Base-by-base conservation (phyloP, 2,797 vertebrate species). In the Hippoglossus hippoglossus region DNA sequence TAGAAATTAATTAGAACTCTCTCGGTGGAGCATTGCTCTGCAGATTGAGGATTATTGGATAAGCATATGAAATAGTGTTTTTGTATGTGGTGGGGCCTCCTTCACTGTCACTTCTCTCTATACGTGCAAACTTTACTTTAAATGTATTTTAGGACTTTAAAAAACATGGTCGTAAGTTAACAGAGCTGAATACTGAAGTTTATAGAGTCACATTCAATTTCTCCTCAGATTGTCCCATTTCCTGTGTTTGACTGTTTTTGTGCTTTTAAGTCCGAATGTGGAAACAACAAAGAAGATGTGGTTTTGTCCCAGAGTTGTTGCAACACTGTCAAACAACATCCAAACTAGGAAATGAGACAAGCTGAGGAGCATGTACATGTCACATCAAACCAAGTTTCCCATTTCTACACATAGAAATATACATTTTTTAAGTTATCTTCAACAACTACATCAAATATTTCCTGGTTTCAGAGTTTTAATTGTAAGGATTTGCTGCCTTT, bases 1-100 rank as follows among this genome's bases (percentile, higher is more conserved):
- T 86, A 51, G 83, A 82, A 89, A 90, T 90, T 86, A 90, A 93
- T 92, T 88, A 90, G 67, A 87, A 39, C 28, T 83, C 78, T 76
- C 82, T 86, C 65, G 31, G 74, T 62, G 62, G 79, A 70, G 73
- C 66, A 63, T 65, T 80, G 83, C 84, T 80, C 80, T 85, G 22
- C 75, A 82, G 89, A 89, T 87, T 79, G 77, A 84, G 87, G 88
- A 91, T 89, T 90, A 87, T 60, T 74, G 77, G 79, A 85, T 85
- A 72, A 89, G 75, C 67, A 18, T 24, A 67, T 76, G 74, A 83
- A 87, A 78, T 59, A 78, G 61, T 77, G 69, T 73, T 86, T 82
- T 73, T 79, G 34, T 73, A 55, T 73, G 24, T 0, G 19, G 19
- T 6, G 7, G 46, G 51, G 59, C 67, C 68, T 68, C 60, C 25